These are phyloP conservation scores for Turritopsis dohrnii DNA, from an alignment of 30 jellyfish, hydroid and myxozoan genomes.

Conservation along the genomic window DNA sequence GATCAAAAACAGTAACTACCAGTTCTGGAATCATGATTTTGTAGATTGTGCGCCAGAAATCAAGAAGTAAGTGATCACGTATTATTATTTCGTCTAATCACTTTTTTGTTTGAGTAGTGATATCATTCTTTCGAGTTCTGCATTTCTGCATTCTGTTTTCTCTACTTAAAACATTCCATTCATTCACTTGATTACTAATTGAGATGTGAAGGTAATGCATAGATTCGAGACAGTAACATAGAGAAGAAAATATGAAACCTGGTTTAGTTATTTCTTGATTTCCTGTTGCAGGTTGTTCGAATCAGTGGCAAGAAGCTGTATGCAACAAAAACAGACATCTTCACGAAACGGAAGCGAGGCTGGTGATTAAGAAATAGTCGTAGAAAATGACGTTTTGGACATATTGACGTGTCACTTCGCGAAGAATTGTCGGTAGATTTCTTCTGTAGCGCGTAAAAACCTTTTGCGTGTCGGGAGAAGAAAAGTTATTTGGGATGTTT, in stretches of 20 bases:
- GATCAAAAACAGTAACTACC: slow-evolving; percentile 88
- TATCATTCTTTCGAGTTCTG: background rate
- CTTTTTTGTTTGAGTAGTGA: background rate
- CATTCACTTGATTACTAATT: too few relatives aligned
- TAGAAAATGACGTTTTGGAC: background rate
- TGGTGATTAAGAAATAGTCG: slow-evolving; percentile 30
- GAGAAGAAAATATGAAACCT: too few relatives aligned
- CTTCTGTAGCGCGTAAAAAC: background rate
- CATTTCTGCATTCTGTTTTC: too few relatives aligned
- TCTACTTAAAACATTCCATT: too few relatives aligned
- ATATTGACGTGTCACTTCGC: background rate
- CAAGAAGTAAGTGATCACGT: slow-evolving; percentile 61
- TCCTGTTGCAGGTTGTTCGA: slow-evolving; percentile 64
- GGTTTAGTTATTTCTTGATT: background rate
- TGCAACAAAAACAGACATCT: slow-evolving; percentile 96
- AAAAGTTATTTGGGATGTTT: background rate
- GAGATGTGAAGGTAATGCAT: too few relatives aligned
- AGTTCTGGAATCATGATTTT: slow-evolving; percentile 97
- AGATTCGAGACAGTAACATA: too few relatives aligned
- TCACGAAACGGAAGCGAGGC: slow-evolving; percentile 72
- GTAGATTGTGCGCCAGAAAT: slow-evolving; percentile 98
- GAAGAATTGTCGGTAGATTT: background rate
- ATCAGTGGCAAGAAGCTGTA: slow-evolving; percentile 97
- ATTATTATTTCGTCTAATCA: background rate
- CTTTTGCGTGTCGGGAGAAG: background rate